Evolutionary conservation across 2,113 vertebrate genomes (phyloP), one percentile per base, ranked within the genome.

Genomic region (Ceyx cyanopectus): DNA sequence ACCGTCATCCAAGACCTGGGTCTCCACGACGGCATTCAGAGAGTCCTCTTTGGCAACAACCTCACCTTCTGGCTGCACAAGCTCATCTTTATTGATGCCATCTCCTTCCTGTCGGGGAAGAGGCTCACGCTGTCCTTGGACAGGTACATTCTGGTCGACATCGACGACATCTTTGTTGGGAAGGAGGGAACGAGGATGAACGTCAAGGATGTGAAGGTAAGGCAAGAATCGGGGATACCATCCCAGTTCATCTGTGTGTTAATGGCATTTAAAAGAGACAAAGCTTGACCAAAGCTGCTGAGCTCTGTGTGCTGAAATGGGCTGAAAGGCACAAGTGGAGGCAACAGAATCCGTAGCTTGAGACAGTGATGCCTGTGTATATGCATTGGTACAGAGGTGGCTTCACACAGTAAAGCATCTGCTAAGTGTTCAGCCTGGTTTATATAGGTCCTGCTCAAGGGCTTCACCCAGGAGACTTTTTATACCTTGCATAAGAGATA

Each of bases 131-230:
- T 99, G 58, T 98, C 99, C 30, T 96, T 99, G 98, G 98, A 99
- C 19, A 98, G 98, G 63, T 98, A 99, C 96, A 97, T 99, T 86
- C 98, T 99, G 89, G 99, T 99, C 81, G 99, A 99, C 97, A 99
- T 99, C 46, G 99, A 99, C 29, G 99, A 99, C 93, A 99, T 99
- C 96, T 99, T 99, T 37, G 99, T 99, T 18, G 99, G 99, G 43
- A 99, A 99, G 87, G 99, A 99, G 88, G 98, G 99, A n/a, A 99
- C 99, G 0, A 98, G 99, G 76, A 99, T 99, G 99, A 99, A 99
- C 29, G 40, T 98, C 95, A 98, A 98, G 10, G 99, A 99, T 69
- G 99, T 99, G 51, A 99, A 99, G 99, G 99, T 99, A 99, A 96
- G 97, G 53, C 34, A 12, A 65, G 53, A 68, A 58, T 6, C 34